phyloP scores from a whole-genome alignment of 2,888 invertebrate species.

The Buathra laborator region DNA sequence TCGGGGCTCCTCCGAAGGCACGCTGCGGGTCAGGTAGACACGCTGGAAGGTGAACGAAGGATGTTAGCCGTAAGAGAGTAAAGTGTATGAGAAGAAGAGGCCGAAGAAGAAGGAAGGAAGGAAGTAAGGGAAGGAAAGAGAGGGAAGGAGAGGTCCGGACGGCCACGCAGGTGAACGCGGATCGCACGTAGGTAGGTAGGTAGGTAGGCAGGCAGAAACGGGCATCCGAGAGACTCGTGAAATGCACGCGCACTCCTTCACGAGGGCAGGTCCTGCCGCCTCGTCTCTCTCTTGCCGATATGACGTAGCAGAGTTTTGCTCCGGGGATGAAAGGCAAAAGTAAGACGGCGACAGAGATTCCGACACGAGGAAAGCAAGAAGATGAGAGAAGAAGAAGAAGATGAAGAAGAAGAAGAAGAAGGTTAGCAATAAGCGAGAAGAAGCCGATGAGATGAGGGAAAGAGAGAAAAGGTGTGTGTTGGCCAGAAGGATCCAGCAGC shows the following conservation, averaged over 20 bases:
- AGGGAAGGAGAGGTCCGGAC: conserved; percentile 25
- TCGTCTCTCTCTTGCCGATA: conserved; percentile 49
- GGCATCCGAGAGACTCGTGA: conserved; percentile 40
- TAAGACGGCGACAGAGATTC: conserved; percentile 10
- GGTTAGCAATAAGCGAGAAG: conserved; percentile 14
- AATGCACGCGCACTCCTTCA: conserved; percentile 47
- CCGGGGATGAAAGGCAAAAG: conserved; percentile 49
- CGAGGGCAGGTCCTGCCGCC: conserved; percentile 56
- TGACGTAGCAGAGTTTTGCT: conserved; percentile 53
- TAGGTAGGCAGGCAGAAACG: conserved; percentile 38
- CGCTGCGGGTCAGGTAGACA: conserved; percentile 63
- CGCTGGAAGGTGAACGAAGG: conserved; percentile 57
- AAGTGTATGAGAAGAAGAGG: conserved; percentile 33
- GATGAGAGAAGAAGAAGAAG: conserved; percentile 68
- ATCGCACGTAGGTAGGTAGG: conserved; percentile 67
- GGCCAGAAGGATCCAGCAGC: conserved; percentile 6
- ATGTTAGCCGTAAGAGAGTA: conserved; percentile 15
- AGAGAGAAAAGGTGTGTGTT: conserved; percentile 31
- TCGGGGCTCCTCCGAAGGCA: conserved; percentile 48
- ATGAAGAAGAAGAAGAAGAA: conserved; percentile 62
- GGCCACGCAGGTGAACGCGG: conserved; percentile 73
- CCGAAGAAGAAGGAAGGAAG: conserved; percentile 30
- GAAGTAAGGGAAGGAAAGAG: conserved; percentile 16
- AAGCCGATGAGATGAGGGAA: conserved; percentile 38
- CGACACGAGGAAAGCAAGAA: conserved; percentile 54